phyloP scores from a whole-genome alignment of 2,888 invertebrate species.

The Philaethria dido region DNA sequence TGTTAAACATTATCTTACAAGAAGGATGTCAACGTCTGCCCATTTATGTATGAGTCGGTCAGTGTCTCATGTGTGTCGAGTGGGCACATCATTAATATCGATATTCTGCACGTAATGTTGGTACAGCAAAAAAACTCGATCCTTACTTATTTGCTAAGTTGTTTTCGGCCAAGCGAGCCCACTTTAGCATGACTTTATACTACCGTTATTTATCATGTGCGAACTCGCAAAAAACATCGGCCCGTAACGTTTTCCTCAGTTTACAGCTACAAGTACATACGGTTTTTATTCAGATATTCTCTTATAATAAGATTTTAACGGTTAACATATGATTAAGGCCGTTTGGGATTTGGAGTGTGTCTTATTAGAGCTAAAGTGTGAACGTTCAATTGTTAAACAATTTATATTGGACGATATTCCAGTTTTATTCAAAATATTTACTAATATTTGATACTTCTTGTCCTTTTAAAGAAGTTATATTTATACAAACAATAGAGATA shows the following conservation, averaged over 20 bases:
- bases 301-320: constrained; percentile 36
- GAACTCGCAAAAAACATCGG: constrained; percentile 58
- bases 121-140: constrained; percentile 22
- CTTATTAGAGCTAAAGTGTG: constrained; percentile 15
- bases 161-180: constrained; percentile 45
- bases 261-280: constrained; percentile 58
- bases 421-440: background rate
- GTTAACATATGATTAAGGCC: constrained; percentile 32
- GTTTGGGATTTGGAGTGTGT: constrained; percentile 23
- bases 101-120: constrained; percentile 31
- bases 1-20: constrained; percentile 14
- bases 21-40: constrained; percentile 20
- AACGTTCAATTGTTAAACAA: constrained; percentile 3
- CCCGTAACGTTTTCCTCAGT: constrained; percentile 54
- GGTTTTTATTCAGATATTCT: constrained; percentile 37
- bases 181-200: constrained; percentile 44
- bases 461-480: background rate
- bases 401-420: background rate
- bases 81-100: constrained; percentile 35
- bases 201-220: constrained; percentile 61
- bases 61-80: constrained; percentile 34
- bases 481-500: too few relatives aligned
- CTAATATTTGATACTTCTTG: background rate
- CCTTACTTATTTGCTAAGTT: constrained; percentile 31
- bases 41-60: constrained; percentile 40